phyloP scores from a whole-genome alignment of 2,888 invertebrate species.

The Helleia helle region DNA sequence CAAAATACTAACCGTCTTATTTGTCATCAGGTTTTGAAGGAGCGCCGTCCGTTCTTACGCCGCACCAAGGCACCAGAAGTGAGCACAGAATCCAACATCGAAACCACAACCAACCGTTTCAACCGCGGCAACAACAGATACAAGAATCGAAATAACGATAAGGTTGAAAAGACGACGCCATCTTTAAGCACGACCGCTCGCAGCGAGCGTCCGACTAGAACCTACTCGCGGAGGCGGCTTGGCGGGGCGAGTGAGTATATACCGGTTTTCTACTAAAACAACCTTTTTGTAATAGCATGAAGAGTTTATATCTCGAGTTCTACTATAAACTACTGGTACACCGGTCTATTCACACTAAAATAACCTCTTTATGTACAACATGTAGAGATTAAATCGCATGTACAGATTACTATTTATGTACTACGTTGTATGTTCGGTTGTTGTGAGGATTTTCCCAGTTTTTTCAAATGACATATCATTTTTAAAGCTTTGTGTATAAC shows the following conservation, averaged over 20 bases:
- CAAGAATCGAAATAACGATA: slow-evolving; percentile 33
- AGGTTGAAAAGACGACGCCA: slow-evolving; percentile 43
- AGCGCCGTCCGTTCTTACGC: slow-evolving; percentile 46
- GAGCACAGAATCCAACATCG: slow-evolving; percentile 26
- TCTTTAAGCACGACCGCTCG: slow-evolving; percentile 43
- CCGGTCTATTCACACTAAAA: too few relatives aligned
- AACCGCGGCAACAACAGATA: slow-evolving; percentile 36
- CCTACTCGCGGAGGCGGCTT: slow-evolving; percentile 47
- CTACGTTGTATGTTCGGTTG: too few relatives aligned
- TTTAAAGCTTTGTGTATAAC: too few relatives aligned
- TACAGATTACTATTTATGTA: background rate
- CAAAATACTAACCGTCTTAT: slow-evolving; percentile 30
- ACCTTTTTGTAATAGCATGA: too few relatives aligned
- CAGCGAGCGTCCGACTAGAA: slow-evolving; percentile 53
- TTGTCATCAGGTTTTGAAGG: slow-evolving; percentile 42
- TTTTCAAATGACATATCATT: too few relatives aligned
- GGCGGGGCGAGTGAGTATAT: slow-evolving; percentile 56
- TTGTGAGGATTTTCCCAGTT: too few relatives aligned
- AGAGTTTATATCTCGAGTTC: too few relatives aligned
- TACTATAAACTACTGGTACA: too few relatives aligned
- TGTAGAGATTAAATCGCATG: background rate
- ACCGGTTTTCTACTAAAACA: too few relatives aligned
- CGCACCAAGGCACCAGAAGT: slow-evolving; percentile 55
- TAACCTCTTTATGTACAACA: background rate
- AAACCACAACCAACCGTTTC: slow-evolving; percentile 44